Base-by-base conservation (phyloP, 2,888 invertebrate genomes). In the Eudasyphora cyanicolor region DNA sequence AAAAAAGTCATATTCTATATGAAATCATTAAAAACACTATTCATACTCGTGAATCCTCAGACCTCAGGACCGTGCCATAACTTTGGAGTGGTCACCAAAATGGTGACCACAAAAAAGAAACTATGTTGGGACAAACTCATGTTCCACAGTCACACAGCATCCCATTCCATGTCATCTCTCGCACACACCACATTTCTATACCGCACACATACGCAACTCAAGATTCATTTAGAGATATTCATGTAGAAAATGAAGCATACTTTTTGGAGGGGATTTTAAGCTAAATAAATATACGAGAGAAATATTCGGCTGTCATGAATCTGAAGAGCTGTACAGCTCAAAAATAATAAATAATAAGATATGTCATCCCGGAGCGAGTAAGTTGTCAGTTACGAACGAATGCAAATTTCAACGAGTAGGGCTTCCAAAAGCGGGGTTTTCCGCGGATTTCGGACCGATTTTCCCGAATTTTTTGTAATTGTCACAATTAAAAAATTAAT, bases 11-110 rank as follows among this genome's bases (percentile, higher is more conserved):
- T 57, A 27, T 35, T 27, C 21, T 8, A 67, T 67, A 24, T n/a
- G 67, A 67, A 67, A 67, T 83, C 77, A 80, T 80, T 83, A 75
- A 77, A 77, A 77, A 77, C 74, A 80, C 79, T 77, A 83, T 83
- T 80, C 77, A 80, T 80, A 74, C 62, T 60, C 27, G 27, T 10
- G 7, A 6, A 3, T n/a, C n/a, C 45, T 45, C 57, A 57, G 10
- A 1, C 45, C n/a, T 12, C n/a, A n/a, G 57, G 57, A n/a, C n/a
- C 45, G 27, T 49, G 27, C 49, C n/a, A 45, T 38, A 45, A 64
- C 67, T 67, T 67, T 67, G 38, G 35, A 67, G 67, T 42, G 71
- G 71, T 73, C 57, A 60, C 7, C 57, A 42, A 32, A 60, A 60
- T 24, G 14, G 32, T 54, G 12, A 29, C 51, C 32, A 24, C 42